A percentile compares a stretch with the other conserved stretches of the same genome.
phyloP scores from a whole-genome alignment of 2,888 invertebrate genomes.

The Apamea epomidion region DNA sequence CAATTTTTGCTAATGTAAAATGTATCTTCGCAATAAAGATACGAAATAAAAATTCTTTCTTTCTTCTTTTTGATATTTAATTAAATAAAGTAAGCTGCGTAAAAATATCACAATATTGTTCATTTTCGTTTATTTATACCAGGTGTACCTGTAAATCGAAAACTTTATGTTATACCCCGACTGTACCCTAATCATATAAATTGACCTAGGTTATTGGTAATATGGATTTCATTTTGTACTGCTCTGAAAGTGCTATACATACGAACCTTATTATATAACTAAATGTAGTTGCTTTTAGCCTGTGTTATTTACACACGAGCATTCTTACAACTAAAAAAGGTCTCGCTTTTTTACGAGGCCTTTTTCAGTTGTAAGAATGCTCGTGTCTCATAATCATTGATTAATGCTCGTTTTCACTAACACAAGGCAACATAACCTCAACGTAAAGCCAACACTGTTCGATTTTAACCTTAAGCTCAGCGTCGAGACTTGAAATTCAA shows the following conservation, averaged over 20 bases:
- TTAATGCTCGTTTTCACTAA: not conserved
- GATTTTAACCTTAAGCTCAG: not conserved
- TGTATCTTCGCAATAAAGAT: constrained; percentile 15
- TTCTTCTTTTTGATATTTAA: constrained; percentile 41
- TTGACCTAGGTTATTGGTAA: constrained; percentile 15
- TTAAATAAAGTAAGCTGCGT: constrained; percentile 36
- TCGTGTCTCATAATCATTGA: not conserved
- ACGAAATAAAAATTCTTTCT: not conserved
- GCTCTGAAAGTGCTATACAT: not conserved
- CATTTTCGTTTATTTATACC: constrained; percentile 15
- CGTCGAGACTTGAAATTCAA: not conserved
- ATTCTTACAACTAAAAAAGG: not conserved
- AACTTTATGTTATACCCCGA: constrained; percentile 11
- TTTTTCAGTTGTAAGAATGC: too few species aligned
- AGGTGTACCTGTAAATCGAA: constrained; percentile 19
- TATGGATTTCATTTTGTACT: constrained; percentile 15
- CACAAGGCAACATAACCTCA: not conserved
- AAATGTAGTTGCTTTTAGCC: not conserved
- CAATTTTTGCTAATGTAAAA: constrained; percentile 41
- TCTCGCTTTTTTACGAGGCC: too few species aligned
- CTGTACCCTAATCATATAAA: constrained; percentile 40
- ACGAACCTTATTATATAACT: not conserved
- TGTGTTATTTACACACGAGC: not conserved
- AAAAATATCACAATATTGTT: constrained; percentile 26
- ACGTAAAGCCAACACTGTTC: not conserved